phyloP scores from a whole-genome alignment of 2,113 vertebrate genomes.

The Dasyprocta punctata region DNA sequence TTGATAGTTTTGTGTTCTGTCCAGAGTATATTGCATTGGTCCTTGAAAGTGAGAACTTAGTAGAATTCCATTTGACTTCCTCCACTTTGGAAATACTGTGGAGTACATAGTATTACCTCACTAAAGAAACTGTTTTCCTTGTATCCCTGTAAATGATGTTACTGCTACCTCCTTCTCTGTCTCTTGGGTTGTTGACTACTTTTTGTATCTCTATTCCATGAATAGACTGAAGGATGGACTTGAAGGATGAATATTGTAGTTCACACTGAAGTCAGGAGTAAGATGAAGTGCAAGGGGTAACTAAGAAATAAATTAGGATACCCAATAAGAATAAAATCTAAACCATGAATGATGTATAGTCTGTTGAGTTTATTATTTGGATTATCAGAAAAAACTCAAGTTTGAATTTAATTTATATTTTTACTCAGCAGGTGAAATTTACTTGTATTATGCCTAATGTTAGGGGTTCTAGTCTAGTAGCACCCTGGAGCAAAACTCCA shows the following conservation, averaged over 20 bases:
- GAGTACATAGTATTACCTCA: neutral
- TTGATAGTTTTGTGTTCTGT: neutral
- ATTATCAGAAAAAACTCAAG: neutral
- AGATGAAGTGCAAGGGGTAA: neutral
- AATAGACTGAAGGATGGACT: neutral
- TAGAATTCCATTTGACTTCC: neutral
- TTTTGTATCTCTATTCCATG: neutral
- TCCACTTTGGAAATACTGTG: neutral
- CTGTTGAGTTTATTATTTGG: constrained; percentile 36
- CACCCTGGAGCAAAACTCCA: neutral
- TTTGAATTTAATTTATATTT: constrained; percentile 19
- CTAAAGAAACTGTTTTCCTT: neutral
- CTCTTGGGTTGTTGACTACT: neutral
- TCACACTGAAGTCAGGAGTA: neutral
- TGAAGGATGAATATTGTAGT: neutral
- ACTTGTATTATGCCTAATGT: neutral
- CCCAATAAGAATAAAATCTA: constrained; percentile 26
- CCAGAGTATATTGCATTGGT: neutral
- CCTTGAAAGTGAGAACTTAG: constrained; percentile 13
- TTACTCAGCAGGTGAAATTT: neutral
- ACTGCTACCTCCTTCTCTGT: neutral
- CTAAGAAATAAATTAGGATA: constrained; percentile 12
- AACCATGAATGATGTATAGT: neutral
- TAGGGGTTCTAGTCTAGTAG: neutral
- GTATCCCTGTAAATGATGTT: neutral